phyloP scores from a whole-genome alignment of 2,113 vertebrate genomes.

The Elephas maximus region DNA sequence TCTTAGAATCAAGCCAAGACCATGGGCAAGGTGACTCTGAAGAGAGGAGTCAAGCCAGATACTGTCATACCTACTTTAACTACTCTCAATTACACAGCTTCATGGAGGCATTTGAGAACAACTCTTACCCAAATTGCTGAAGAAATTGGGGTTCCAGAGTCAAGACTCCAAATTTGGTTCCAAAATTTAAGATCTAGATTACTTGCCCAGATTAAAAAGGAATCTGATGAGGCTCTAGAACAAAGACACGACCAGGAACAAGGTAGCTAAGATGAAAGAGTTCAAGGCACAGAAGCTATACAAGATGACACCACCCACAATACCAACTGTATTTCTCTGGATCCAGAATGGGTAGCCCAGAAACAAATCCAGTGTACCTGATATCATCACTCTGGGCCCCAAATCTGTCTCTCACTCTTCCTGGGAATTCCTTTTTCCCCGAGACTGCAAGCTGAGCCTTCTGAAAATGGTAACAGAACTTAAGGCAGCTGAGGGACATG shows the following conservation, averaged over 20 bases:
- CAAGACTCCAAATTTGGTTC: slow-evolving; percentile 61
- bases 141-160: slow-evolving; percentile 38
- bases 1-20: not conserved
- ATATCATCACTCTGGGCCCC: not conserved
- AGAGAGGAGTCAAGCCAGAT: not conserved
- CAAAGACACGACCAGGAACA: not conserved
- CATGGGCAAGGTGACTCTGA: no score
- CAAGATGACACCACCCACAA: not conserved
- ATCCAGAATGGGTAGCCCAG: not conserved
- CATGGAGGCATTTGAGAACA: not conserved
- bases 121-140: slow-evolving; percentile 59
- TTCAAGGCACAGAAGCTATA: not conserved
- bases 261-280: not conserved
- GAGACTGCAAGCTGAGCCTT: not conserved
- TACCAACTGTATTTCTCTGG: not conserved
- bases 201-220: not conserved
- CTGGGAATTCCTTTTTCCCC: not conserved
- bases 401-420: not conserved
- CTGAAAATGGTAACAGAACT: not conserved
- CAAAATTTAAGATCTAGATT: slow-evolving; percentile 45
- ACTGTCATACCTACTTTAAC: not conserved
- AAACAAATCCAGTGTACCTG: not conserved
- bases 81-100: not conserved
- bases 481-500: not conserved
- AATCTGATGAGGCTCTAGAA: not conserved